phyloP scores from a whole-genome alignment of 2,888 invertebrate species.

The Eristalinus aeneus region DNA sequence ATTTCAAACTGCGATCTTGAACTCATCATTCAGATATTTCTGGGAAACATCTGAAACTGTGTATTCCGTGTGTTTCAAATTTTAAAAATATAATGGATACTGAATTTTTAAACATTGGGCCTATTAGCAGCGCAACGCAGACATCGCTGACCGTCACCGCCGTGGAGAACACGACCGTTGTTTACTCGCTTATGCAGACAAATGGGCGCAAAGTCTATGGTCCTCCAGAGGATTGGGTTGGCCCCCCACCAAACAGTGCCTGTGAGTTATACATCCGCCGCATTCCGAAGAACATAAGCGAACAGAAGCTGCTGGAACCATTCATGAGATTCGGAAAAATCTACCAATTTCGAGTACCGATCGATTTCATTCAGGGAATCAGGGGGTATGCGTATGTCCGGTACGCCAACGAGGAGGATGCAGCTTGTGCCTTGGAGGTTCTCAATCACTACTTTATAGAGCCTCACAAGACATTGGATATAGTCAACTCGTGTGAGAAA shows the following conservation, averaged over 20 bases:
- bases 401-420: slow-evolving; percentile 74
- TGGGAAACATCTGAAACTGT: not conserved
- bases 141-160: not conserved
- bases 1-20: slow-evolving; percentile 12
- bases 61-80: not conserved
- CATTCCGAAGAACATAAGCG: slow-evolving; percentile 73
- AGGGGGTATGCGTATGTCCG: slow-evolving; percentile 76
- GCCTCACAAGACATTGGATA: slow-evolving; percentile 73
- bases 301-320: slow-evolving; percentile 72
- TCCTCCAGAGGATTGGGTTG: slow-evolving; percentile 74
- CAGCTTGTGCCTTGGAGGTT: slow-evolving; percentile 74
- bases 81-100: not conserved
- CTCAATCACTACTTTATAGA: slow-evolving; percentile 74
- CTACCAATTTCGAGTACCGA: slow-evolving; percentile 76
- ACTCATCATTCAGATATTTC: not conserved
- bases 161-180: not conserved
- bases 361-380: slow-evolving; percentile 75
- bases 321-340: slow-evolving; percentile 75
- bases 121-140: not conserved
- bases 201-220: slow-evolving; percentile 75
- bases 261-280: slow-evolving; percentile 75
- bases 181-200: slow-evolving; percentile 72
- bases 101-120: not conserved
- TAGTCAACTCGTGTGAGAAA: slow-evolving; percentile 75
- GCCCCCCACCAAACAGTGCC: slow-evolving; percentile 73